Evolutionary conservation across 2,113 vertebrate species (phyloP), one percentile per base, ranked within the genome.

Genomic region (Leptobrachium ailaonicum): DNA sequence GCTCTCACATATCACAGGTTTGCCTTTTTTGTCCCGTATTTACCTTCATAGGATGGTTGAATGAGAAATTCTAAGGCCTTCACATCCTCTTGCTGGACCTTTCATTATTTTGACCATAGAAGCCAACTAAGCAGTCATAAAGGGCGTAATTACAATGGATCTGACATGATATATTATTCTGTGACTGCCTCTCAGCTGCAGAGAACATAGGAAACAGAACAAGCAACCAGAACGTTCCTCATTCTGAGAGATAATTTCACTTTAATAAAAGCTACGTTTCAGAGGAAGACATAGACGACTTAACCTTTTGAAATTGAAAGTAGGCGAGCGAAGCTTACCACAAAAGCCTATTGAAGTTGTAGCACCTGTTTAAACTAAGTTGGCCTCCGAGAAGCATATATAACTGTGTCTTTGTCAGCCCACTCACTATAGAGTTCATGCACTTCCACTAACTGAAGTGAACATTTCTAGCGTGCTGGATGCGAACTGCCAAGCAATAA

Each of bases 331-430:
- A 62, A 43, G 60, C 50, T 9, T 8, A 60, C 62, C 71, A 79
- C 77, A 79, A 79, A 79, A 73, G 77, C 69, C 77, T 54, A 73
- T 80, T 73, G 66, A 66, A 73, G n/a, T 56, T 73, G 71, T 73
- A 63, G 63, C 77, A 80, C 77, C 77, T 80, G 77, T 80, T 80
- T 80, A 80, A 73, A 79, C 77, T 73, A 41, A 66, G 58, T n/a
- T 20, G 62, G 77, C 70, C 77, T 54, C 45, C 66, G 70, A 44
- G 70, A 73, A 62, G 71, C 41, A 41, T 79, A 66, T 72, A 79
- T 80, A 80, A 80, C 72, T 80, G 77, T 73, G 56, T 41, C 77
- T 73, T 80, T 80, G 77, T 80, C 77, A 73, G 50, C 77, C 77
- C 77, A 80, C 77, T 66, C 77, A 80, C 69, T 63, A 58, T 44